These are phyloP conservation scores for Pseudococcus viburni DNA, from an alignment of 2,888 invertebrate species.

Conservation along the genomic window DNA sequence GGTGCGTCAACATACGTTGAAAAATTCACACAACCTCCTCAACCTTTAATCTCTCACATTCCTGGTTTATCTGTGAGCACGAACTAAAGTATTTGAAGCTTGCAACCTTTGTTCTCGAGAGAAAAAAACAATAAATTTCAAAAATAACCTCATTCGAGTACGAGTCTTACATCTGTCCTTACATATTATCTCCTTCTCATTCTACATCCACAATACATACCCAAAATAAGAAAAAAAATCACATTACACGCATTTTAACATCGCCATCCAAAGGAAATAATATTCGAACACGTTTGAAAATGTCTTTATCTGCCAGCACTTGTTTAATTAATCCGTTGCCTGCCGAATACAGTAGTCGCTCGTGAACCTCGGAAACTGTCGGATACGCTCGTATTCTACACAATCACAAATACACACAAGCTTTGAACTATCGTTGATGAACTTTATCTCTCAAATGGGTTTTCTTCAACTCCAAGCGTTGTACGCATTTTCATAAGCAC, in stretches of 20 bases:
- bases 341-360: background rate
- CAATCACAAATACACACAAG: background rate
- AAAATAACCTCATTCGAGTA: constrained; percentile 3
- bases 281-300: background rate
- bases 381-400: constrained; percentile 19
- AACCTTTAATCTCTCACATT: constrained; percentile 1
- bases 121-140: background rate
- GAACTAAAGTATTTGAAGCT: background rate
- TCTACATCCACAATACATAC: background rate
- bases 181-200: background rate
- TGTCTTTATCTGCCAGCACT: constrained; percentile 13
- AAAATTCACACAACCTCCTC: background rate
- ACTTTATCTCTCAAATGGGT: constrained; percentile 7
- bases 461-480: too few relatives aligned
- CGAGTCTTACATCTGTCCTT: background rate
- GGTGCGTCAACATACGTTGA: too few relatives aligned
- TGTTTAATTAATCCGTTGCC: constrained; percentile 13
- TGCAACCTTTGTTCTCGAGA: background rate
- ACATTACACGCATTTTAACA: background rate
- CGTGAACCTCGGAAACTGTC: constrained; percentile 27
- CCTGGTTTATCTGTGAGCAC: background rate
- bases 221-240: background rate
- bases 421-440: background rate
- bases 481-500: background rate
- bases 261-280: background rate